Evolutionary conservation across 2,113 vertebrate genomes (phyloP).

Genomic region (Natator depressus): DNA sequence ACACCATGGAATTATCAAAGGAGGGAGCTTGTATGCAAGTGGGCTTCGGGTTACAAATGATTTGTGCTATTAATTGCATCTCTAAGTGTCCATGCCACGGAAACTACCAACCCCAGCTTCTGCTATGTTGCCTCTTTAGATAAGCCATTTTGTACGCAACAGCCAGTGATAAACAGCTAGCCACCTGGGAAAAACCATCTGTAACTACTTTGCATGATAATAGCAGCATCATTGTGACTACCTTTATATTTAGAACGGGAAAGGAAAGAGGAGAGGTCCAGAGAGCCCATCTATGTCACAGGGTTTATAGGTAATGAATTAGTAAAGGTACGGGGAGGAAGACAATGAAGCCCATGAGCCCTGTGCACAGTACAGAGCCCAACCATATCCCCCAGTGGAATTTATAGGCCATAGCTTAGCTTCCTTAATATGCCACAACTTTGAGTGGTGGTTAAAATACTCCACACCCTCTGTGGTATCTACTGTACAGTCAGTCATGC

Average conservation of each 20-base stretch:
- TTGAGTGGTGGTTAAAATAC: not conserved
- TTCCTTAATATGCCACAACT: not conserved
- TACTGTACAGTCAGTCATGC: not conserved
- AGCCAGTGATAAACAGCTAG: constrained; percentile 29
- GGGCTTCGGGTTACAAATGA: constrained; percentile 1
- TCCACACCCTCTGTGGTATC: not conserved
- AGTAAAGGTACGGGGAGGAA: not conserved
- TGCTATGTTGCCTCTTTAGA: constrained; percentile 2
- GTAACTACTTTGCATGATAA: constrained; percentile 16
- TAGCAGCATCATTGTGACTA: not conserved
- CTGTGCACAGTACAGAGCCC: not conserved
- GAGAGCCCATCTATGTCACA: not conserved
- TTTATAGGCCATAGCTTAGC: not conserved
- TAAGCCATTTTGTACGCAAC: not conserved
- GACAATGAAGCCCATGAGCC: not conserved
- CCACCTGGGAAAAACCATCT: constrained; percentile 16
- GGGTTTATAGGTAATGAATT: not conserved
- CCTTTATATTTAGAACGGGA: not conserved
- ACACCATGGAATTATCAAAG: not conserved
- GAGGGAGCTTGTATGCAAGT: not conserved
- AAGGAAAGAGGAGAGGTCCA: not conserved
- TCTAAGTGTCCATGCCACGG: not conserved
- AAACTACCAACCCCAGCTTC: not conserved
- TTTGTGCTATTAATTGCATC: constrained; percentile 29
- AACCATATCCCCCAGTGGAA: not conserved